phyloP scores from a whole-genome alignment of 2,113 vertebrate genomes.

The Oncorhynchus gorbuscha region DNA sequence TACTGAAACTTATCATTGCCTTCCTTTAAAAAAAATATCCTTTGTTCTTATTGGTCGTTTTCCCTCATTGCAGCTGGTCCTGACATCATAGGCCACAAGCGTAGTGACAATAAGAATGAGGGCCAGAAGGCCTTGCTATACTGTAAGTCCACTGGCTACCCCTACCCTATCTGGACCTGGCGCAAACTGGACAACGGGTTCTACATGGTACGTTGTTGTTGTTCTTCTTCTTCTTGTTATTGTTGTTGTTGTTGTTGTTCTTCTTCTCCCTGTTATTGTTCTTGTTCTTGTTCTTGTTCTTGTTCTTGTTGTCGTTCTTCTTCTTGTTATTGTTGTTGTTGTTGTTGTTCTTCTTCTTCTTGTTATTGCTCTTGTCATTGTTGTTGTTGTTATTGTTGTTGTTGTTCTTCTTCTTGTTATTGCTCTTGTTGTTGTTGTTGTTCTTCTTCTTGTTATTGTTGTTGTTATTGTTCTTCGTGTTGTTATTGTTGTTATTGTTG shows the following conservation, averaged over 20 bases:
- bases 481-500: too few relatives aligned
- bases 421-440: accelerated
- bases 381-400: neutral
- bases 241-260: neutral
- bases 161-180: conserved; percentile 90
- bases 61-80: conserved; percentile 77
- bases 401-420: too few relatives aligned
- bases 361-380: accelerated
- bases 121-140: conserved; percentile 87
- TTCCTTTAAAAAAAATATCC: too few relatives aligned
- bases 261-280: too few relatives aligned
- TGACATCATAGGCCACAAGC: conserved; percentile 90
- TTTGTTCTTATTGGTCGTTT: conserved; percentile 13
- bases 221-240: neutral
- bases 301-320: too few relatives aligned
- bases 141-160: conserved; percentile 94
- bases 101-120: conserved; percentile 96
- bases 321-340: accelerated
- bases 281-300: accelerated
- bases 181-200: conserved; percentile 78
- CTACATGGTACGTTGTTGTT: conserved; percentile 70
- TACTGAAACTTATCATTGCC: too few relatives aligned
- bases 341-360: too few relatives aligned
- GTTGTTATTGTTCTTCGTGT: too few relatives aligned
- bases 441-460: accelerated